Evolutionary conservation across 2,888 invertebrate genomes (phyloP).

Genomic region (Linnaemya vulpina): DNA sequence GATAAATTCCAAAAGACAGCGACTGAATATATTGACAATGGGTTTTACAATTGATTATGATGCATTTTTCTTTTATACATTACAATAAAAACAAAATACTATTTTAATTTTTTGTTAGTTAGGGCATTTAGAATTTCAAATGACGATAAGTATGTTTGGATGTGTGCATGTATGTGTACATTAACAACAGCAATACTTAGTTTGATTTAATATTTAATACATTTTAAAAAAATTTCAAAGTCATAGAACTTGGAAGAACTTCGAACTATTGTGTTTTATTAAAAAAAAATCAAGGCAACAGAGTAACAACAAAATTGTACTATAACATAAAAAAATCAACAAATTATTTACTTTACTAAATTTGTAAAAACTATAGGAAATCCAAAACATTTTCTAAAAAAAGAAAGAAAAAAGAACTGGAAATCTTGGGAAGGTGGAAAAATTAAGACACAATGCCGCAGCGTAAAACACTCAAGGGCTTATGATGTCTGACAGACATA

Average conservation of each 20-base stretch:
- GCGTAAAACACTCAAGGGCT: constrained; percentile 35
- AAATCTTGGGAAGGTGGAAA: constrained; percentile 33
- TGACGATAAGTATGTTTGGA: too few species aligned
- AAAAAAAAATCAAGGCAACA: constrained; percentile 67
- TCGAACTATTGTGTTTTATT: constrained; percentile 53
- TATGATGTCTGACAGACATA: constrained; percentile 34
- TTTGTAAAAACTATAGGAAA: constrained; percentile 53
- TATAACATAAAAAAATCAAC: constrained; percentile 62
- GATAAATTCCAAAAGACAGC: too few species aligned
- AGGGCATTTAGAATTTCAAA: too few species aligned
- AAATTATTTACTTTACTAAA: constrained; percentile 56
- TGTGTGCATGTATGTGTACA: too few species aligned
- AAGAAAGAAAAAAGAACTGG: background rate
- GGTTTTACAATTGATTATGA: too few species aligned
- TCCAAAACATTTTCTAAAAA: constrained; percentile 23
- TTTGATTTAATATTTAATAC: constrained; percentile 49
- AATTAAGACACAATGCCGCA: constrained; percentile 41
- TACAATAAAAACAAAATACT: background rate
- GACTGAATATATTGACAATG: too few species aligned
- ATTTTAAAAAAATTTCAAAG: constrained; percentile 65
- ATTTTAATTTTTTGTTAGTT: too few species aligned
- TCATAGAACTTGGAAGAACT: constrained; percentile 68
- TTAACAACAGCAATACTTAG: constrained; percentile 18
- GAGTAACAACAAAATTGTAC: constrained; percentile 64
- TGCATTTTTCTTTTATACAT: background rate